These are phyloP conservation scores for Macroramphosus scolopax DNA, from an alignment of 2,797 vertebrate species.

Conservation along the genomic window DNA sequence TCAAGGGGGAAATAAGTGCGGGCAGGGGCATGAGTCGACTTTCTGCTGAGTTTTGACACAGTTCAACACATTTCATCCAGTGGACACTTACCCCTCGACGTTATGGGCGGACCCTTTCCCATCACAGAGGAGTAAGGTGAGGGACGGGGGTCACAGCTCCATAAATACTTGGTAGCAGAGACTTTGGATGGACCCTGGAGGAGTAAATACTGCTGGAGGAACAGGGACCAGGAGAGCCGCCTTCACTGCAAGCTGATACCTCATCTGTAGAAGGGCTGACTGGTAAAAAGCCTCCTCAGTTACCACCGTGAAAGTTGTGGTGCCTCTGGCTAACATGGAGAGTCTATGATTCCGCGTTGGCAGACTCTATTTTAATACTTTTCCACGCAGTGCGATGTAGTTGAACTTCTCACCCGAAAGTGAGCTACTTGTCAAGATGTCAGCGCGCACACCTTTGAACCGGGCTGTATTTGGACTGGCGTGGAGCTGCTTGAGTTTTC, in stretches of 20 bases:
- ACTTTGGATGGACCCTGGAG: constrained; percentile 62
- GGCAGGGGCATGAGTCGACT: too few species aligned
- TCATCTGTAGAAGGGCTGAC: constrained; percentile 28
- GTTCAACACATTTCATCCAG: constrained; percentile 54
- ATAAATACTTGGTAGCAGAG: constrained; percentile 63
- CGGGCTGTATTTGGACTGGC: constrained; percentile 84
- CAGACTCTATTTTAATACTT: constrained; percentile 16
- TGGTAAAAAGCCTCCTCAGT: constrained; percentile 10
- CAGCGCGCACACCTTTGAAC: constrained; percentile 74
- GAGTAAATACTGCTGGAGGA: constrained; percentile 44
- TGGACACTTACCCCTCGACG: constrained; percentile 50
- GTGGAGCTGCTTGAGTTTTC: constrained; percentile 88
- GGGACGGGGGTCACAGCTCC: constrained; percentile 63
- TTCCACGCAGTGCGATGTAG: constrained; percentile 63
- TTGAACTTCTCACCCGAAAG: constrained; percentile 40
- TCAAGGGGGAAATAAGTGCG: too few species aligned
- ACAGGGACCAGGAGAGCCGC: constrained; percentile 29
- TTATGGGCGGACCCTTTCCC: constrained; percentile 70
- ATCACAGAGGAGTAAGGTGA: constrained; percentile 70
- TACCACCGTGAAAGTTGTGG: constrained; percentile 32
- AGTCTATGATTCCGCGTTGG: constrained; percentile 42
- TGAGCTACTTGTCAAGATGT: constrained; percentile 67
- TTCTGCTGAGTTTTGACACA: too few species aligned
- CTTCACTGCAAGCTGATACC: constrained; percentile 44
- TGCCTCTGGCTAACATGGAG: constrained; percentile 41